These are phyloP conservation scores for Drosophila pseudoobscura DNA, from an alignment of 1,140 invertebrate species.

Conservation along the genomic window DNA sequence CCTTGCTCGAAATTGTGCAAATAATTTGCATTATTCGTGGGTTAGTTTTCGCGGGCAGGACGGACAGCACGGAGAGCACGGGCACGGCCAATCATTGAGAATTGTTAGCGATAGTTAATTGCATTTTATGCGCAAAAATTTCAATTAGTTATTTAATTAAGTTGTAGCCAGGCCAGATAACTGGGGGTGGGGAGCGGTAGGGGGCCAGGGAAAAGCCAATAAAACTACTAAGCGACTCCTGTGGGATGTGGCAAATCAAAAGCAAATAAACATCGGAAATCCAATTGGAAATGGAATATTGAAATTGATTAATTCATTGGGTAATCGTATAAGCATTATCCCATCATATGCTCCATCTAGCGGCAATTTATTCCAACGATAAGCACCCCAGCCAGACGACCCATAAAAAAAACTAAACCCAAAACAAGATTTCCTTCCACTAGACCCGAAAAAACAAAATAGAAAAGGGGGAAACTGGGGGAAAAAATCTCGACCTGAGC, in stretches of 20 bases:
- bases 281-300: conserved; percentile 20
- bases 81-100: conserved; percentile 32
- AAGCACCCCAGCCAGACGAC: conserved; percentile 23
- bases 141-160: conserved; percentile 71
- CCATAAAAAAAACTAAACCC: conserved; percentile 26
- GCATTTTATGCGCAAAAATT: conserved; percentile 58
- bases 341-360: conserved; percentile 61
- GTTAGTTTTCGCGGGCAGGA: conserved; percentile 13
- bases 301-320: conserved; percentile 40
- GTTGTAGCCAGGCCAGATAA: conserved; percentile 13
- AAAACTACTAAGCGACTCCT: no score
- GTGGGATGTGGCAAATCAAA: no score
- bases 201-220: no score
- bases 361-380: conserved; percentile 65
- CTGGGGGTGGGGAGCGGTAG: not conserved
- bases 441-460: conserved; percentile 24
- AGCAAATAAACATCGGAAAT: conserved; percentile 2
- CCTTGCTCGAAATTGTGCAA: conserved; percentile 52
- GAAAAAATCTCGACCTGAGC: conserved; percentile 52
- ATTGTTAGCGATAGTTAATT: conserved; percentile 51
- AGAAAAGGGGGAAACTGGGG: conserved; percentile 29
- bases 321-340: conserved; percentile 51
- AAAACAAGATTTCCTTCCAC: conserved; percentile 34
- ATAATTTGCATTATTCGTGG: conserved; percentile 49
- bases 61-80: not conserved